Evolutionary conservation across 2,888 invertebrate genomes (phyloP), one percentile per base, ranked within the genome.

Genomic region (Acanthosepion esculentum): DNA sequence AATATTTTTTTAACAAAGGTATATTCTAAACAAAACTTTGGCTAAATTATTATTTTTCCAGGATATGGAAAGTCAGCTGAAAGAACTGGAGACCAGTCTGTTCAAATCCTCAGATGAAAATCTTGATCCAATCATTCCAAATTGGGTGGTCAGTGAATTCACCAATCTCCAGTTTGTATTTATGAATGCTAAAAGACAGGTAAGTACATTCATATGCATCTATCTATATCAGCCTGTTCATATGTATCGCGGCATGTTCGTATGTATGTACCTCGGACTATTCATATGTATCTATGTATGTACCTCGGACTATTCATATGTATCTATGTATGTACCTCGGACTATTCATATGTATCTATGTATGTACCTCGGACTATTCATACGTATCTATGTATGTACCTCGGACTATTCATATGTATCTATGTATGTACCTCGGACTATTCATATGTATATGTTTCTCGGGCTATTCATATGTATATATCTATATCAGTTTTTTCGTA

Each of bases 11-110:
- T 41, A 2, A 41, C 41, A 41, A 41, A 41, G 3, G 41, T 41
- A 41, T 64, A 64, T 64, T 29, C 26, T 29, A 64, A 64, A 8
- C 64, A 7, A 29, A 64, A 64, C 7, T 8, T 78, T 10, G 3
- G 10, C 18, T 78, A 78, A 3, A 78, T n/a, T n/a, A n/a, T 78
- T 29, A 78, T 50, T 7, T 48, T 53, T 93, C n/a, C n/a, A 93
- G 93, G 29, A 93, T n/a, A 33, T 53, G 18, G 93, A 96, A 95
- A 96, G 96, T 93, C 95, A 96, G 92, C 95, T 97, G 78, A 95
- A 95, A 33, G 97, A 97, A 53, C 95, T 97, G 12, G 96, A 97
- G 94, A 95, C 95, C 53, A 97, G 97, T 97, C 94, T 97, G 95
- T 96, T 96, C 95, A 96, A 96, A 93, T 53, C 48, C 29, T 5